phyloP scores from a whole-genome alignment of 2,888 invertebrate genomes.

The Morinoia aosen region DNA sequence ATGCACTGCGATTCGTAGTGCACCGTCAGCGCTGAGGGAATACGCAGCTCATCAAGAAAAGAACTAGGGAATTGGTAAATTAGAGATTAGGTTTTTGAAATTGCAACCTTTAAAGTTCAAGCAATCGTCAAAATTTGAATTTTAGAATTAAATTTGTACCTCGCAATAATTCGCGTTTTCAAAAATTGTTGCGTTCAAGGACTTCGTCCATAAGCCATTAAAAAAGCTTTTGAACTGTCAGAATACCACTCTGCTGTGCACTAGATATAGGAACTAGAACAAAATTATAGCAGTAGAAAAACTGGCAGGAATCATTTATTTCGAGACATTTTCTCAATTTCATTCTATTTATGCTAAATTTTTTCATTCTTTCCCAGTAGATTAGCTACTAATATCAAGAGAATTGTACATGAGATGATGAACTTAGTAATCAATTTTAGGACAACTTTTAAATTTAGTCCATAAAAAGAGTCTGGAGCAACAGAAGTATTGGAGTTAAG shows the following conservation, averaged over 20 bases:
- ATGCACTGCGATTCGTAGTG: slow-evolving; percentile 84
- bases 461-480: too few relatives aligned
- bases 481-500: too few relatives aligned
- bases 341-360: background rate
- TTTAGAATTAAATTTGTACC: background rate
- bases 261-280: background rate
- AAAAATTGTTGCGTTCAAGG: background rate
- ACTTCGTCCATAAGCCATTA: background rate
- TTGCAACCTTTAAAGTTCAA: background rate
- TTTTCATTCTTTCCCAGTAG: background rate
- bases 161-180: background rate
- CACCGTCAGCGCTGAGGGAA: slow-evolving; percentile 75
- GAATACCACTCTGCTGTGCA: background rate
- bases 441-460: too few relatives aligned
- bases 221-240: background rate
- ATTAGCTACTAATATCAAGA: too few relatives aligned
- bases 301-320: background rate
- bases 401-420: too few relatives aligned
- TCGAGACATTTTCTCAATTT: background rate
- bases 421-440: too few relatives aligned
- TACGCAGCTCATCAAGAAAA: slow-evolving; percentile 67
- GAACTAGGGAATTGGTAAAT: slow-evolving; percentile 58
- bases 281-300: background rate
- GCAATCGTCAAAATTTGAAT: background rate
- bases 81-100: slow-evolving; percentile 53